Evolutionary conservation across 2,797 vertebrate genomes (phyloP), one percentile per base, ranked within the genome.

Genomic region (Poecilia picta): DNA sequence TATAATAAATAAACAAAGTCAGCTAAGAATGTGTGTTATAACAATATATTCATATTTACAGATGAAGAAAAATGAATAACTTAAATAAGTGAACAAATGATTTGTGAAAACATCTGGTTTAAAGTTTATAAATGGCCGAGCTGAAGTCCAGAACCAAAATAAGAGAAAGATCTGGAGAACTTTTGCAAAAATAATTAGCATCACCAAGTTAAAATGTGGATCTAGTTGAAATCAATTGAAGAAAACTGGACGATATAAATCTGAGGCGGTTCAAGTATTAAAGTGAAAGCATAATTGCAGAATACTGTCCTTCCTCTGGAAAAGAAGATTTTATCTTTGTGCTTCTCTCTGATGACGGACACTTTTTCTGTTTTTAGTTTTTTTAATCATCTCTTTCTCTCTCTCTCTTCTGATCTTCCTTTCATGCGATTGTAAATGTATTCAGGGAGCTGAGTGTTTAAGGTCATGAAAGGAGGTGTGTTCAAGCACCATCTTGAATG

Each of bases 381-480:
- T 85, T 81, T 75, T 66, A 85, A 92, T 87, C 73, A 81, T 83
- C 77, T 25, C 25, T 23, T 16, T 83, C 55, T 80, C 66, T 62
- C 74, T 79, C 80, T 93, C 79, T 91, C 89, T 84, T 89, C 71
- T 1, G 77, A 87, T 80, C 73, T 6, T 91, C 90, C 85, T 88
- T 92, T 92, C 74, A 88, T 93, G 88, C 86, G 76, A 77, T 75
- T 39, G 68, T 82, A 83, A 92, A 91, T 91, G 82, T 88, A 93
- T 94, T 92, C 94, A 92, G 81, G 72, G 6, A 73, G 66, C 73
- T 5, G 28, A 73, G 74, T 73, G 81, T 92, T 89, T 78, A 39
- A 89, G 88, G 83, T 90, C 83, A 85, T 91, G 86, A 94, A 94
- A 92, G 91, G 85, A 84, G 81, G 84, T 82, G 83, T 87, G 88